Base-by-base conservation (phyloP, 2,888 invertebrate species). In the Luffia ferchaultella region DNA sequence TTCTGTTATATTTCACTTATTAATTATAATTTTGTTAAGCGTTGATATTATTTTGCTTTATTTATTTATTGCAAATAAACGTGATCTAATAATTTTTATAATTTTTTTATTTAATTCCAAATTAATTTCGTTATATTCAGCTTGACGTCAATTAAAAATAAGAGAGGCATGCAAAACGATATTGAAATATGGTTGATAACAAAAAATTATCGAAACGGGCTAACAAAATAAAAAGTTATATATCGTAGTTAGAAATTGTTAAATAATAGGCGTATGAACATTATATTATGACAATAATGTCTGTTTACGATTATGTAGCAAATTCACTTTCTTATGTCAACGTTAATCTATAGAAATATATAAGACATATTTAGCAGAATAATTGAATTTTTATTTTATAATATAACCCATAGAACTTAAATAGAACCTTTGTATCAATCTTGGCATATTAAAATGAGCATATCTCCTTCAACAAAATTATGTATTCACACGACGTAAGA, bases 321-420 rank as follows among this genome's bases (percentile, higher is more conserved):
- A 7, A 30, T 30, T 7, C 12, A 30, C 12, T 3, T 30, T 30
- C 30, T 7, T 30, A 12, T 30, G 12, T 30, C 30, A 30, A 30
- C 12, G 30, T 30, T 30, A 7, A 12, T 30, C 30, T 7, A n/a
- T 7, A 30, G 30, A 30, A 30, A 30, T 30, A 30, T n/a, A n/a
- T n/a, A n/a, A 30, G 12, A 30, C 3, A 3, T 47, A 30, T 17
- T 40, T 16, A 47, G 16, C 20, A 45, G 2, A 46, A 30, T 51
- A 50, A 51, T 57, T 55, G 47, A 46, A 49, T 51, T 53, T 54
- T 45, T 56, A 50, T 49, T 48, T 50, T 52, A 53, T 51, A 20
- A 56, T 54, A 51, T 51, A 17, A 43, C 16, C 18, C 17, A 12
- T 41, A 41, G 19, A 40, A 42, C 43, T 42, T 12, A 16, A 12